Base-by-base conservation (phyloP, 2,888 invertebrate species). In the Polietes domitor region DNA sequence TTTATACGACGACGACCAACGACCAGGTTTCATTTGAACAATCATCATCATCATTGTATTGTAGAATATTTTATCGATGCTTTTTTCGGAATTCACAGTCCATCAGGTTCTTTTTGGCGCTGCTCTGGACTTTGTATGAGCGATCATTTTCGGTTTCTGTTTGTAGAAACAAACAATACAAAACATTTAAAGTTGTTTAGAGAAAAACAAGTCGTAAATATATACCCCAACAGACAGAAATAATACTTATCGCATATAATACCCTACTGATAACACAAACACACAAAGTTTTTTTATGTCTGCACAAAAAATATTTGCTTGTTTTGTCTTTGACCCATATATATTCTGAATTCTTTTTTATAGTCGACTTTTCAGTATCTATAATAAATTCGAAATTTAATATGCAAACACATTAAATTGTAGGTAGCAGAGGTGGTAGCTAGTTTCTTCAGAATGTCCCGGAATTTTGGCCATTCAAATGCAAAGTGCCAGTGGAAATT, bases 1-100 rank as follows among this genome's bases (percentile, higher is more conserved):
- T 72, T 1, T 37, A 41, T 21, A 19, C 32, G 24, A 24, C 58
- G 24, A 47, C 15, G 6, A 15, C 12, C n/a, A 12, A 32, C 32
- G 32, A 47, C 7, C 47, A 58, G 58, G 26, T 58, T 68, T 68
- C 21, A 43, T 24, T 6, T 21, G n/a, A 61, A 61, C n/a, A 61
- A 55, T 55, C 21, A 21, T 55, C n/a, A 47, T 47, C n/a, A 47
- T 47, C 2, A 5, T n/a, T n/a, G 3, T 17, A 24, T 55, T 6
- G n/a, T 28, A 26, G 28, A 32, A 61, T n/a, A 61, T 58, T 26
- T 58, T 26, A 26, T 24, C 28, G 3, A 3, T n/a, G 47, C 47
- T 15, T 47, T 47, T 47, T 47, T 47, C 47, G 47, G n/a, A 47
- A 47, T 47, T n/a, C 47, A n/a, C 15, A 47, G n/a, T 47, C n/a